A percentile compares a stretch with the other conserved stretches of the same genome.
phyloP scores from a whole-genome alignment of 2,113 vertebrate species.

The Myxocyprinus asiaticus region DNA sequence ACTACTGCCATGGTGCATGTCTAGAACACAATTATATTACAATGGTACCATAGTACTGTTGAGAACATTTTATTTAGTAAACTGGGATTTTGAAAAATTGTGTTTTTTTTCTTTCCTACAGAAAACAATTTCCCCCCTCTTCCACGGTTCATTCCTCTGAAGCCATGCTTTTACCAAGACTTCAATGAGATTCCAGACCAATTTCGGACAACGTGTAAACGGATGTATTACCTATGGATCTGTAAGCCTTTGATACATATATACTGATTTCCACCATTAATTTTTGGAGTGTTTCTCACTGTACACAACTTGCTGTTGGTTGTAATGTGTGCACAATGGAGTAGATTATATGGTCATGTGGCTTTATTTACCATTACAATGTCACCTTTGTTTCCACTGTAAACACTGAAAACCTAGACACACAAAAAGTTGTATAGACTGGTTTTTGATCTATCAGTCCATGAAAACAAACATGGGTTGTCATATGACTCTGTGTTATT shows the following conservation, averaged over 20 bases:
- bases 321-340: background rate
- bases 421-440: background rate
- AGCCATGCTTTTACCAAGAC: conserved; percentile 98
- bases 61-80: no score
- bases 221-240: conserved; percentile 98
- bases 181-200: conserved; percentile 94
- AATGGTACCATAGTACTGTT: no score
- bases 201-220: conserved; percentile 87
- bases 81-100: no score
- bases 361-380: background rate
- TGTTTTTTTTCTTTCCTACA: conserved; percentile 60
- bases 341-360: conserved; percentile 1
- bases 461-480: background rate
- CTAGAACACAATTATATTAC: no score
- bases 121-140: conserved; percentile 98
- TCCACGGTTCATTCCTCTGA: conserved; percentile 93
- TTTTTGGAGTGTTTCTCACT: background rate
- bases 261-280: background rate
- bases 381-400: conserved; percentile 58
- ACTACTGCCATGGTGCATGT: no score
- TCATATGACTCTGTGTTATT: background rate
- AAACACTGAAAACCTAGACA: conserved; percentile 58
- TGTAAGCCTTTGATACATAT: conserved; percentile 68
- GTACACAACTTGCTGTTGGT: background rate
- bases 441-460: conserved; percentile 7